Percentiles rank a stretch among this genome's conserved stretches.
These are phyloP conservation scores for Drosophila borborema DNA, from an alignment of 2,888 invertebrate genomes.

Conservation along the genomic window DNA sequence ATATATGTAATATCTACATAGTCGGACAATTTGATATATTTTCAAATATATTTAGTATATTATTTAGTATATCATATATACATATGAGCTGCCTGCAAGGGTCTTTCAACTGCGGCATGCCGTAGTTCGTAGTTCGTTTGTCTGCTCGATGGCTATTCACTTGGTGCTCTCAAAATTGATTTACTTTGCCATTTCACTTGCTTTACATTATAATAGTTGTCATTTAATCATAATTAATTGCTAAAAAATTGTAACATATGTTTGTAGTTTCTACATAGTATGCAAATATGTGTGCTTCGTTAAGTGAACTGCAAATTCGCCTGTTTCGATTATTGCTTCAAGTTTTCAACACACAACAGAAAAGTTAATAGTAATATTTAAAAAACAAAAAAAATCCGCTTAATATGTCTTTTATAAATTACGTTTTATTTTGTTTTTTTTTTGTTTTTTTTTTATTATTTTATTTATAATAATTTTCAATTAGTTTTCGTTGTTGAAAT, in stretches of 20 bases:
- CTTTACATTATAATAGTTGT: background rate
- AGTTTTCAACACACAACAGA: conserved; percentile 24
- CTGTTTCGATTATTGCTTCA: conserved; percentile 53
- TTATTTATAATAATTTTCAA: conserved; percentile 62
- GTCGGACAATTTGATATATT: background rate
- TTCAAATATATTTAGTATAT: too few species aligned
- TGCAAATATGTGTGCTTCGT: conserved; percentile 67
- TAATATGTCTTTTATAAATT: conserved; percentile 19
- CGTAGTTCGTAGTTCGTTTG: conserved; percentile 6
- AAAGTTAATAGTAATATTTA: background rate
- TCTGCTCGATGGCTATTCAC: background rate
- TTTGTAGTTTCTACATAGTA: conserved; percentile 79
- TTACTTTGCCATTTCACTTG: conserved; percentile 16
- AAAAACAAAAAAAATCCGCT: background rate
- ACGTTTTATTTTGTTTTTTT: conserved; percentile 15
- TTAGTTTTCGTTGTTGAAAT: conserved; percentile 75
- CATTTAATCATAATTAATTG: conserved; percentile 57
- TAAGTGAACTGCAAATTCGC: conserved; percentile 33
- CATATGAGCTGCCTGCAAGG: conserved; percentile 4
- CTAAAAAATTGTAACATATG: conserved; percentile 71
- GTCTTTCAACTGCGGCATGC: conserved; percentile 9
- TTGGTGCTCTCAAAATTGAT: conserved; percentile 55
- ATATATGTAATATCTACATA: background rate
- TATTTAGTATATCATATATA: too few species aligned
- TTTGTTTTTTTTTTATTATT: conserved; percentile 8